Conservation (phyloP, 92 coral and sea anemone species). For the Epizoanthus ramosus region DNA sequence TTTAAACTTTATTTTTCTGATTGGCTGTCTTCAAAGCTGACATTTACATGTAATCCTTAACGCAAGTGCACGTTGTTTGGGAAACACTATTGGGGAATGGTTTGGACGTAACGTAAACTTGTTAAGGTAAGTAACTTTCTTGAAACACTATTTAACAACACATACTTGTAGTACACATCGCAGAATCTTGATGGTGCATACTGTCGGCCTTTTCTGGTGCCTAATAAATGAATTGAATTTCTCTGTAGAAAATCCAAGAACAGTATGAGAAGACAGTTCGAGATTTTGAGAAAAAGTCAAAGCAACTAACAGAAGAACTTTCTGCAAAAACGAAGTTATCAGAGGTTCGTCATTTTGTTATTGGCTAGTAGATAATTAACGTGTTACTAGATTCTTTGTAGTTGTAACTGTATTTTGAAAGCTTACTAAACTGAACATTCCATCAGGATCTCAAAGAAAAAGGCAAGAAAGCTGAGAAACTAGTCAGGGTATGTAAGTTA, state of each 20-base stretch:
- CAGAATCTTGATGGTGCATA: too few species aligned
- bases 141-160: too few species aligned
- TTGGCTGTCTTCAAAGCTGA: too few species aligned
- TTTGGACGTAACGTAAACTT: too few species aligned
- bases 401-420: background rate
- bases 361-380: too few species aligned
- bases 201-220: too few species aligned
- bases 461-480: slow-evolving; percentile 32
- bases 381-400: background rate
- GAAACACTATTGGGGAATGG: too few species aligned
- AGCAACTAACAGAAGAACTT: slow-evolving; percentile 33
- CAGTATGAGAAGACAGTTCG: slow-evolving; percentile 37
- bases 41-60: too few species aligned
- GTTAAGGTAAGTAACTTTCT: too few species aligned
- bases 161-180: too few species aligned
- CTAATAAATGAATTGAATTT: background rate
- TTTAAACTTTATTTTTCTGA: too few species aligned
- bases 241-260: slow-evolving; percentile 34
- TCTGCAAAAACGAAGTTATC: slow-evolving; percentile 22
- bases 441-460: slow-evolving; percentile 32
- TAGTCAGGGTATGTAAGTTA: slow-evolving; percentile 22
- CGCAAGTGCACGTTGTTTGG: too few species aligned
- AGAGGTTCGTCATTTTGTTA: slow-evolving; percentile 16
- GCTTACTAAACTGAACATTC: background rate
- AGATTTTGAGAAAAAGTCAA: slow-evolving; percentile 29